Base-by-base conservation (phyloP, 2,113 vertebrate species). In the Megaptera novaeangliae region DNA sequence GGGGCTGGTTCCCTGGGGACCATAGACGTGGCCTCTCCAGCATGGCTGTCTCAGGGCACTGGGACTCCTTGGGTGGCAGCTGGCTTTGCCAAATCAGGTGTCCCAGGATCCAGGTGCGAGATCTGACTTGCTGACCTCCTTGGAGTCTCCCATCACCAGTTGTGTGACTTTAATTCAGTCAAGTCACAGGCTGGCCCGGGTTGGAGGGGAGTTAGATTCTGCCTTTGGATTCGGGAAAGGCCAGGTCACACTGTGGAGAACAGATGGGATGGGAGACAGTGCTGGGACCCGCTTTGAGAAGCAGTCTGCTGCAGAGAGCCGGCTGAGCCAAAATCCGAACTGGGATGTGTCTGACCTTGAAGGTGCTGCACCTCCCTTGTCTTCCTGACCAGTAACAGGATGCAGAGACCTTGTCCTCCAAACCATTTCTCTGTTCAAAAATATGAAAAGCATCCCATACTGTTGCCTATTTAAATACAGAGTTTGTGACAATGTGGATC, bases 251-350 rank as follows among this genome's bases (percentile, higher is more conserved):
- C 9, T 1, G 5, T 8, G 36, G 46, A 11, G 46, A 63, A 41
- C 66, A 29, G 69, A 20, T 36, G 55, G 77, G 57, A 15, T n/a
- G 44, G 39, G 77, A 15, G 44, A 36, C 6, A 6, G 57, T 15
- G 10, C 36, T 1, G 13, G 7, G 12, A 11, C 80, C 64, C 17
- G 20, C 41, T 1, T 17, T 29, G 78, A 59, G 84, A 14, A 63
- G 0, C 0, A 0, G 1, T 46, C 39, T 1, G 29, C 69, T 0
- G 2, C 71, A 80, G 41, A 27, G 4, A 29, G 63, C 69, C 15
- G 15, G 64, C 66, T 1, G n/a, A 11, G 81, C 80, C 80, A 17
- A 1, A 12, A 20, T 10, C 31, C 12, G 3, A 1, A 0, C 34
- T 27, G 8, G 34, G 72, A 63, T 36, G 31, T 13, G n/a, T 29